Base-by-base conservation (phyloP, 2,888 invertebrate genomes). In the Ectropis crepuscularia region DNA sequence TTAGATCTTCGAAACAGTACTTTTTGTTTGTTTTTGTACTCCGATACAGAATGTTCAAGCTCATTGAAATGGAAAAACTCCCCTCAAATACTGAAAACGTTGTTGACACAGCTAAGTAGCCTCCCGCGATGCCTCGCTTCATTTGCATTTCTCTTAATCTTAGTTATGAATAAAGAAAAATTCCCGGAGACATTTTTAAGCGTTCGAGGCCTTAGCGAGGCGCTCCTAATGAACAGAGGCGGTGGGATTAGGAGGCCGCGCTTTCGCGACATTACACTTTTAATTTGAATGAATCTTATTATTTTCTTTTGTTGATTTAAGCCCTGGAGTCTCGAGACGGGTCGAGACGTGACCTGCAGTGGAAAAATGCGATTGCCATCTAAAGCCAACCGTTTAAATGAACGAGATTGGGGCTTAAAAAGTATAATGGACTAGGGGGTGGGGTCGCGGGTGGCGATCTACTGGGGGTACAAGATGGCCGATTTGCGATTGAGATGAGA, bases 241-340 rank as follows among this genome's bases (percentile, higher is more conserved):
- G 81, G 82, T 68, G 82, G 92, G 91, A 90, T 90, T 90, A 90
- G 74, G 74, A 72, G 57, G 70, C 78, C 77, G 76, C 84, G 85
- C 87, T 90, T 87, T 89, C 89, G 87, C 91, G 90, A 92, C 92
- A 90, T 95, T 94, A 94, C 94, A 94, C 95, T 95, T 95, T 95
- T 95, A 95, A 95, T 95, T 95, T 95, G 94, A 94, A 94, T 90
- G 94, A 94, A 94, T 94, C 94, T 94, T 94, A 94, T 94, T 94
- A 93, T 93, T 93, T 92, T 92, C 92, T 94, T 93, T 94, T 95
- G 95, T 94, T 95, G 95, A 94, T 94, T 94, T 94, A 95, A 93
- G 94, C 94, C 92, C 93, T 90, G 89, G 86, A 89, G 85, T 82
- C 89, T 87, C 89, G 91, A 92, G 93, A 93, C 92, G 89, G 87